Conservation (phyloP, 2,113 vertebrate genomes). For the Chionis minor region DNA sequence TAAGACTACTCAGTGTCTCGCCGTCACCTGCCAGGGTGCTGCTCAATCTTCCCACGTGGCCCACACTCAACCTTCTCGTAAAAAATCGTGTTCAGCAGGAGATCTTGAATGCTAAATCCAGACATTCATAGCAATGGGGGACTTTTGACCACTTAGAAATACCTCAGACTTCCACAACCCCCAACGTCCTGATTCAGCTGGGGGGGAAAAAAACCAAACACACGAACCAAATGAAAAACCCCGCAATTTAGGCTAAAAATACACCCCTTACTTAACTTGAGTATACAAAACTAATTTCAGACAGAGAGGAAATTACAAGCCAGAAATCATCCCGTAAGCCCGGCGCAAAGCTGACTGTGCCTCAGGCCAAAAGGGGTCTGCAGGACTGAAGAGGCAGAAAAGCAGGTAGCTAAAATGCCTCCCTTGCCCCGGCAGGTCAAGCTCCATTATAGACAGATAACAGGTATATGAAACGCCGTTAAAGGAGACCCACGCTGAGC, state of each 20-base stretch:
- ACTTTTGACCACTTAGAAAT: neutral
- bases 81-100: fast-evolving
- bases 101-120: neutral
- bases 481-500: neutral
- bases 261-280: neutral
- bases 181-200: neutral
- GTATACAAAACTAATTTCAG: neutral
- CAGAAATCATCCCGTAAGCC: neutral
- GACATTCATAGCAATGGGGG: too few species aligned
- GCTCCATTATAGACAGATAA: neutral
- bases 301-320: neutral
- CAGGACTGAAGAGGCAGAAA: neutral
- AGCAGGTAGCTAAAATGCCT: neutral
- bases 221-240: neutral
- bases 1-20: fast-evolving
- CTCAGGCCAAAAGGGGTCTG: neutral
- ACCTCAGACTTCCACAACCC: neutral
- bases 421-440: neutral
- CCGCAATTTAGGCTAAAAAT: neutral
- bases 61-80: too few species aligned
- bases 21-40: neutral
- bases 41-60: neutral
- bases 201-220: neutral
- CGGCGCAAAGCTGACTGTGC: neutral
- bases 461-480: neutral